Conservation (phyloP, 2,113 vertebrate species). For the Eleginops maclovinus region DNA sequence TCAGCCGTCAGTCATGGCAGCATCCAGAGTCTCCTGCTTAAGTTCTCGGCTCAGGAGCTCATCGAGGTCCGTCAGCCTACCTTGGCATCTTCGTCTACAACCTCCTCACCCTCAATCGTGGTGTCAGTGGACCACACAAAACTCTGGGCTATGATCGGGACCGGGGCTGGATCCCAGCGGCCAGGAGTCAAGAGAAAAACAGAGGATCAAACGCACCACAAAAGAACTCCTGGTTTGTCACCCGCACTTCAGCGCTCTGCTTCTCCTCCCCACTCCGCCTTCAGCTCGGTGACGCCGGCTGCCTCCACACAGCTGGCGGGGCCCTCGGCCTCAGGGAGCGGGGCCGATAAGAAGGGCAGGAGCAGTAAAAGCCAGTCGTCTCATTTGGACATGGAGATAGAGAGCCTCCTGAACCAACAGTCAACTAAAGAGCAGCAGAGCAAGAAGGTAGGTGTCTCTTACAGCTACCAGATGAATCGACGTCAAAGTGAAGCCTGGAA, state of each 20-base stretch:
- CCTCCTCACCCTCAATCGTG: conserved; percentile 84
- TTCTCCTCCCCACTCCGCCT: conserved; percentile 70
- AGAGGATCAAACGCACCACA: conserved; percentile 75
- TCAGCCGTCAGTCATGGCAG: conserved; percentile 83
- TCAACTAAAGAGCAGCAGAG: conserved; percentile 95
- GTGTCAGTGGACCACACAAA: conserved; percentile 93
- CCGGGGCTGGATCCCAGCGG: conserved; percentile 76
- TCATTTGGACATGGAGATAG: conserved; percentile 93
- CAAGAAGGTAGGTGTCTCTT: conserved; percentile 87
- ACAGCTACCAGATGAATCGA: background rate
- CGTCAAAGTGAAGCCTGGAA: background rate
- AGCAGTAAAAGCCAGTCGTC: conserved; percentile 86
- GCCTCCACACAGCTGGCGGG: conserved; percentile 71
- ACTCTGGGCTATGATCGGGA: conserved; percentile 92
- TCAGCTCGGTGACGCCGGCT: conserved; percentile 59
- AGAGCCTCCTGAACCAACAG: conserved; percentile 92
- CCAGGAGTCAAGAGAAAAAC: conserved; percentile 83
- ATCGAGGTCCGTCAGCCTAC: conserved; percentile 89
- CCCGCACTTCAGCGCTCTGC: conserved; percentile 70
- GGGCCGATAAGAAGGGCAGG: conserved; percentile 87
- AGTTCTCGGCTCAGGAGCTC: conserved; percentile 94
- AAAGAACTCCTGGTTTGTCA: conserved; percentile 71
- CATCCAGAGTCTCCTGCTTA: conserved; percentile 92
- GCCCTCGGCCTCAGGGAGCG: conserved; percentile 64
- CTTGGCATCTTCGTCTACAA: conserved; percentile 56